phyloP scores from a whole-genome alignment of 2,888 invertebrate species.

The Coecobrya sp. region DNA sequence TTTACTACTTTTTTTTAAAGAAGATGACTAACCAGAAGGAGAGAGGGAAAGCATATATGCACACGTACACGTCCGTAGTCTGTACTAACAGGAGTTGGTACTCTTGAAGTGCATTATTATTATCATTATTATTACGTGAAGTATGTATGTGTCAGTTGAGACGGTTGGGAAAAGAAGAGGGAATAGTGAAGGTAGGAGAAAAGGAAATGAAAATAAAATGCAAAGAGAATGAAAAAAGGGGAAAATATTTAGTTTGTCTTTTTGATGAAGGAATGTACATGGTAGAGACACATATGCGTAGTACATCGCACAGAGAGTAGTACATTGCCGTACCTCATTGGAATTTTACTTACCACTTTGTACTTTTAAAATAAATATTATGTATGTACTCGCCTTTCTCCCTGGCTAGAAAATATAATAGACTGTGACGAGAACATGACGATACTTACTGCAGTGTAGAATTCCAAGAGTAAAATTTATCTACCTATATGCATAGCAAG shows the following conservation, averaged over 20 bases:
- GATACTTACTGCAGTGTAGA: constrained; percentile 3
- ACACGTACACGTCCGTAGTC: background rate
- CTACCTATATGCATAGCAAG: background rate
- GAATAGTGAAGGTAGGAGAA: constrained; percentile 44
- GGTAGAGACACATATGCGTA: constrained; percentile 29
- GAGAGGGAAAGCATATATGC: constrained; percentile 29
- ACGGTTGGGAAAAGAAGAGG: constrained; percentile 31
- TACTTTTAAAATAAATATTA: constrained; percentile 67
- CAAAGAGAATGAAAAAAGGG: constrained; percentile 79
- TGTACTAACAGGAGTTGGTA: constrained; percentile 43
- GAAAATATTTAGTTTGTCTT: constrained; percentile 85
- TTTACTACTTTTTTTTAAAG: constrained; percentile 48
- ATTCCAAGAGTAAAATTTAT: background rate
- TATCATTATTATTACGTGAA: constrained; percentile 43
- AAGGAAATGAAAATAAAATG: constrained; percentile 71
- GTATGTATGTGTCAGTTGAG: constrained; percentile 60
- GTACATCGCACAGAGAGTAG: too few species aligned
- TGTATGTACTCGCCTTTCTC: constrained; percentile 29
- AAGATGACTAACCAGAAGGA: constrained; percentile 69
- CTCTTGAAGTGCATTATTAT: constrained; percentile 60
- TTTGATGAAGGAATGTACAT: constrained; percentile 83
- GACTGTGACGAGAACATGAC: constrained; percentile 16
- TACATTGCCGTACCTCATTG: constrained; percentile 62
- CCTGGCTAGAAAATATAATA: background rate
- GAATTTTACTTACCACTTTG: constrained; percentile 81